Conservation (phyloP, 1,140 invertebrate species). For the Hestina assimilis region DNA sequence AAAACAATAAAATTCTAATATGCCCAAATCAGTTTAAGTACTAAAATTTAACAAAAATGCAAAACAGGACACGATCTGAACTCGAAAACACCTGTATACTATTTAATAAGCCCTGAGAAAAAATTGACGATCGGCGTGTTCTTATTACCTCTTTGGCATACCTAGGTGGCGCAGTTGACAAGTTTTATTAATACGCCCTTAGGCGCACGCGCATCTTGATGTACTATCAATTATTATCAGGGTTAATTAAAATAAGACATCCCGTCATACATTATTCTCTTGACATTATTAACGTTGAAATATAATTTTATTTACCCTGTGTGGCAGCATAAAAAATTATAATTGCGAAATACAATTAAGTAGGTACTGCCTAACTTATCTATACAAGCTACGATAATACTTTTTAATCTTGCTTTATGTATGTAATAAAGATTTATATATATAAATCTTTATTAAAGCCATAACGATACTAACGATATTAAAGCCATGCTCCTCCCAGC, state of each 20-base stretch:
- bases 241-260: slow-evolving; percentile 32
- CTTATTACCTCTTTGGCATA: slow-evolving; percentile 13
- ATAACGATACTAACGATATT: too few relatives aligned
- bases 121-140: not conserved
- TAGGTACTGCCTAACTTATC: too few relatives aligned
- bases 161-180: slow-evolving; percentile 29
- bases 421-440: too few relatives aligned
- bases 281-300: slow-evolving; percentile 22
- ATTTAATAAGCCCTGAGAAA: slow-evolving; percentile 1
- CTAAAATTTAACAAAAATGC: too few relatives aligned
- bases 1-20: too few relatives aligned
- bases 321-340: slow-evolving; percentile 9
- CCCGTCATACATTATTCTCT: slow-evolving; percentile 26
- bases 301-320: slow-evolving; percentile 11
- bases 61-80: too few relatives aligned
- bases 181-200: slow-evolving; percentile 28
- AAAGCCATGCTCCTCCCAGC: too few relatives aligned
- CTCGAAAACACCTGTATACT: not conserved
- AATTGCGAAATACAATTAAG: slow-evolving; percentile 17
- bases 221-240: too few relatives aligned
- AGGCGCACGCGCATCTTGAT: slow-evolving; percentile 28
- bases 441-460: too few relatives aligned
- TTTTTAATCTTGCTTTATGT: too few relatives aligned
- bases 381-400: too few relatives aligned
- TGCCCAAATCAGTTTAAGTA: too few relatives aligned